Percentiles rank a stretch among this genome's conserved stretches.
Conservation (phyloP, 1,140 invertebrate genomes). For the Macrobrachium nipponense region DNA sequence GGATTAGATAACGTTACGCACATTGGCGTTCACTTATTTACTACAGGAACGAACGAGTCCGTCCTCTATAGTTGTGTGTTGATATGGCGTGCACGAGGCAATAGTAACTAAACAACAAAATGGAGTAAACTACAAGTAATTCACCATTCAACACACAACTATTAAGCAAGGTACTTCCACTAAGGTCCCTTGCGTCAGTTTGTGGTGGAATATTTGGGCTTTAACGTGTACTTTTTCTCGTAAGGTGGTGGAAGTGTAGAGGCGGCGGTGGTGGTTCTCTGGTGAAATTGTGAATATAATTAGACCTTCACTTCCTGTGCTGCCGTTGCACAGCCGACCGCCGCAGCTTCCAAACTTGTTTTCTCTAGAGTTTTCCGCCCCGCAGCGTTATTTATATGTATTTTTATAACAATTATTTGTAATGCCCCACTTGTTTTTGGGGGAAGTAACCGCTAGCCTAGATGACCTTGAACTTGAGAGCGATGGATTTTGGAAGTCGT, state of each 20-base stretch:
- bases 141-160: slow-evolving; percentile 64
- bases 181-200: neutral
- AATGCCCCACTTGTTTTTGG: too few species aligned
- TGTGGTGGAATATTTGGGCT: neutral
- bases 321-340: too few species aligned
- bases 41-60: neutral
- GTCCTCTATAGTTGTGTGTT: slow-evolving; percentile 64
- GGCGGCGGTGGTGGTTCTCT: neutral
- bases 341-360: too few species aligned
- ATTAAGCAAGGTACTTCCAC: slow-evolving; percentile 56
- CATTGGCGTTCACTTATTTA: slow-evolving; percentile 1
- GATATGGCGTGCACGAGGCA: slow-evolving; percentile 64
- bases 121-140: slow-evolving; percentile 59
- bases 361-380: too few species aligned
- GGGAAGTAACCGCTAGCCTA: neutral
- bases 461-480: slow-evolving; percentile 62
- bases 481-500: slow-evolving; percentile 26
- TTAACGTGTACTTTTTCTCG: slow-evolving; percentile 15
- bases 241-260: slow-evolving; percentile 5
- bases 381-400: too few species aligned
- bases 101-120: slow-evolving; percentile 51
- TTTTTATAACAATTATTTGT: too few species aligned
- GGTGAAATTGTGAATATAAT: slow-evolving; percentile 8
- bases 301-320: neutral
- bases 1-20: slow-evolving; percentile 13